These are phyloP conservation scores for Yponomeuta sedellus DNA, from an alignment of 2,888 invertebrate species.

Conservation along the genomic window DNA sequence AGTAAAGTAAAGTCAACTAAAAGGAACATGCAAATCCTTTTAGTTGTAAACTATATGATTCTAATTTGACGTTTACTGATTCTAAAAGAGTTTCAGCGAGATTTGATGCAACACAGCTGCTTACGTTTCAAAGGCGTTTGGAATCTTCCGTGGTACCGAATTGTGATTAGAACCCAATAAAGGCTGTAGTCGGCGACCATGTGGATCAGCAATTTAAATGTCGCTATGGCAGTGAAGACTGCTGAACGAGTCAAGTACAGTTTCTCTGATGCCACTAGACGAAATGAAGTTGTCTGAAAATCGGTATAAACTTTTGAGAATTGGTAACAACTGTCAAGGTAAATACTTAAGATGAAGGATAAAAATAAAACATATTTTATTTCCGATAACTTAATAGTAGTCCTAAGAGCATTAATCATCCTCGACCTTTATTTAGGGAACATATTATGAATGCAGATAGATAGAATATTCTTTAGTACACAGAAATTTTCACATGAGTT, in stretches of 20 bases:
- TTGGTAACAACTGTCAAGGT: background rate
- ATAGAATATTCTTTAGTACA: no score
- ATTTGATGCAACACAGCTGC: background rate
- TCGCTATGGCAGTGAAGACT: slow-evolving; percentile 79
- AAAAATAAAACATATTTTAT: no score
- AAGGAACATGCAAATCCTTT: no score
- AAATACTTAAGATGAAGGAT: no score
- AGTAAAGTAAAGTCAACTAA: no score
- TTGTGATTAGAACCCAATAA: slow-evolving; percentile 82
- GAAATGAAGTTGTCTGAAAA: slow-evolving; percentile 74
- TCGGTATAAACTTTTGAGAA: background rate
- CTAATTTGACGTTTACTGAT: no score
- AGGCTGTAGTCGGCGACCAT: slow-evolving; percentile 86
- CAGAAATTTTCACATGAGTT: no score
- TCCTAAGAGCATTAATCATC: no score
- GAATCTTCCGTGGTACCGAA: slow-evolving; percentile 47
- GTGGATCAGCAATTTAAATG: slow-evolving; percentile 83
- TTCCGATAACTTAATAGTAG: no score
- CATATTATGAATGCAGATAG: no score
- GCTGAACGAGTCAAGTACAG: slow-evolving; percentile 67
- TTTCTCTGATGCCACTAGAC: slow-evolving; percentile 77
- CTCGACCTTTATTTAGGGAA: no score
- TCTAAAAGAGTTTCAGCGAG: background rate
- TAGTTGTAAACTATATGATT: no score
- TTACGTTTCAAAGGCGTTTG: slow-evolving; percentile 29